phyloP scores from a whole-genome alignment of 2,888 invertebrate genomes.

The Thereva nobilitata region DNA sequence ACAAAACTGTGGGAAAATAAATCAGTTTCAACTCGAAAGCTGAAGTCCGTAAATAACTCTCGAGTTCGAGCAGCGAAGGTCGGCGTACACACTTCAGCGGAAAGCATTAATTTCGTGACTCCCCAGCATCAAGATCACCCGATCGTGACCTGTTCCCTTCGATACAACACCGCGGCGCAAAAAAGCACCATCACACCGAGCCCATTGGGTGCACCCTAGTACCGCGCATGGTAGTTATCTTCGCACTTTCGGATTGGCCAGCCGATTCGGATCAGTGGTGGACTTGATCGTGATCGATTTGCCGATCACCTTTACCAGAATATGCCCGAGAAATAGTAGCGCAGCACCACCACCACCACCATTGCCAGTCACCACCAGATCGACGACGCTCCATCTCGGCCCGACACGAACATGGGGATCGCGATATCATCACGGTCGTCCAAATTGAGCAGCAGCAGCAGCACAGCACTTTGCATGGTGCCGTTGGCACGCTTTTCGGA shows the following conservation, averaged over 20 bases:
- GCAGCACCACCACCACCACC: background rate
- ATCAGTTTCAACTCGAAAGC: constrained; percentile 4
- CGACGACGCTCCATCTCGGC: constrained; percentile 9
- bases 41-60: constrained; percentile 12
- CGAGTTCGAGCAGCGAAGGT: constrained; percentile 35
- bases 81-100: constrained; percentile 30
- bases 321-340: constrained; percentile 16
- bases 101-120: constrained; percentile 33
- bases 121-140: constrained; percentile 32
- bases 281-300: constrained; percentile 36
- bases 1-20: constrained; percentile 18
- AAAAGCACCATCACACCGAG: constrained; percentile 13
- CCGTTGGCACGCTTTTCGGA: constrained; percentile 36
- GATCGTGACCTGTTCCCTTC: constrained; percentile 35
- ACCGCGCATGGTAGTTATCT: constrained; percentile 5
- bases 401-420: constrained; percentile 2
- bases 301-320: constrained; percentile 18
- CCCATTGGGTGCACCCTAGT: background rate
- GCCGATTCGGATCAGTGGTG: constrained; percentile 19
- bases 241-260: constrained; percentile 24
- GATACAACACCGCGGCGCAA: constrained; percentile 10
- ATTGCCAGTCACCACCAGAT: constrained; percentile 6
- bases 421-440: constrained; percentile 12
- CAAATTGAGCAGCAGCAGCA: constrained; percentile 26
- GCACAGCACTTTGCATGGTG: constrained; percentile 19